Base-by-base conservation (phyloP, 2,888 invertebrate genomes). In the Pycnomerus fuliginosus region DNA sequence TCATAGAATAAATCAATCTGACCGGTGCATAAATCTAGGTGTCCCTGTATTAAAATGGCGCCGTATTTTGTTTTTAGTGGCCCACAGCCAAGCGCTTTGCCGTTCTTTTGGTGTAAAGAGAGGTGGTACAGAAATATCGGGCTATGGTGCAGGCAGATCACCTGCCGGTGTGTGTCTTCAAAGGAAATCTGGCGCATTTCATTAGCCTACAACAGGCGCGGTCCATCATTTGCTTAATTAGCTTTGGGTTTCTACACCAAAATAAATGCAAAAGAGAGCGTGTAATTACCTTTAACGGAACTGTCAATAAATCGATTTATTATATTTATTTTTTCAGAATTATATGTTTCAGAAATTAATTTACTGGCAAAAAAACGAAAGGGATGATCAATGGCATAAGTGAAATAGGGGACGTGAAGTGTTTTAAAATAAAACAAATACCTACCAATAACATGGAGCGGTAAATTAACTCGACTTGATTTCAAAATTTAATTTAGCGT, bases 1-100 rank as follows among this genome's bases (percentile, higher is more conserved):
- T n/a, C n/a, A n/a, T n/a, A n/a, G n/a, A n/a, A n/a, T n/a, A n/a
- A n/a, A n/a, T n/a, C n/a, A n/a, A n/a, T n/a, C n/a, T n/a, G n/a
- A n/a, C n/a, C n/a, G n/a, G n/a, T n/a, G n/a, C n/a, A n/a, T n/a
- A n/a, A n/a, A n/a, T n/a, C n/a, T n/a, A n/a, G n/a, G n/a, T n/a
- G n/a, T n/a, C n/a, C n/a, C n/a, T n/a, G n/a, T n/a, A n/a, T n/a
- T n/a, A n/a, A n/a, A n/a, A n/a, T n/a, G n/a, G n/a, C n/a, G n/a
- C n/a, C n/a, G 38, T 58, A 53, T 59, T 65, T 60, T 64, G 62
- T 67, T 66, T 67, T 62, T 61, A 58, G 61, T 67, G 68, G 68
- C 64, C 55, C 61, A 45, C 44, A 56, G 64, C 66, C 68, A 68
- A 66, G 53, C 40, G 60, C 58, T 59, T 56, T 45, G 42, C 48